Percentiles rank a stretch among this genome's conserved stretches.
Conservation (phyloP, 1,140 invertebrate species). For the Cecropterus lyciades region DNA sequence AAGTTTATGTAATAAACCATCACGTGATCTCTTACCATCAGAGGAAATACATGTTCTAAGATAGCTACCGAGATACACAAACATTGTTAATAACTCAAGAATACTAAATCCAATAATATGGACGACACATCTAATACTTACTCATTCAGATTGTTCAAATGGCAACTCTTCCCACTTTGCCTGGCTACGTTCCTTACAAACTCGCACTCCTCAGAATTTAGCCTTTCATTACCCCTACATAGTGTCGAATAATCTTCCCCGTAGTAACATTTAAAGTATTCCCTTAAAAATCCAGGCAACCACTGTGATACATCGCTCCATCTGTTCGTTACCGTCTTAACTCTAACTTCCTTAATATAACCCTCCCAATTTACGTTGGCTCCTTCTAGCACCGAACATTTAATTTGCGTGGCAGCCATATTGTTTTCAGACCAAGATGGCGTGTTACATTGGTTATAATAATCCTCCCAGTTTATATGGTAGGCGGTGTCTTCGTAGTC, state of each 20-base stretch:
- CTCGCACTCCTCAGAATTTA: conserved; percentile 80
- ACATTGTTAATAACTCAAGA: too few species aligned
- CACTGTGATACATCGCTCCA: conserved; percentile 85
- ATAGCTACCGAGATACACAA: too few species aligned
- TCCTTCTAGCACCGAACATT: conserved; percentile 88
- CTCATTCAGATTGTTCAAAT: conserved; percentile 88
- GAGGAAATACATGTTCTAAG: too few species aligned
- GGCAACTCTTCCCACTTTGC: conserved; percentile 85
- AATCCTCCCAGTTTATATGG: conserved; percentile 87
- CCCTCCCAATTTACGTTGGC: conserved; percentile 89
- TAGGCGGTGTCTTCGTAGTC: conserved; percentile 68
- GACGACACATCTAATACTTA: conserved; percentile 56
- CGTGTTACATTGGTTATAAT: conserved; percentile 89
- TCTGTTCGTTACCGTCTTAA: conserved; percentile 87
- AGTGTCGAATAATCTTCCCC: conserved; percentile 86
- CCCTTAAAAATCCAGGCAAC: conserved; percentile 85
- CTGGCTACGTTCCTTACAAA: conserved; percentile 82
- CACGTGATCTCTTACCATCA: too few species aligned
- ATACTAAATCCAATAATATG: too few species aligned
- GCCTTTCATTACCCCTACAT: conserved; percentile 81
- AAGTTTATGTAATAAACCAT: too few species aligned
- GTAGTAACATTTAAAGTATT: conserved; percentile 87
- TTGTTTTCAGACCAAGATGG: conserved; percentile 88
- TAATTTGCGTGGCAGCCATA: conserved; percentile 87
- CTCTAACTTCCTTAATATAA: conserved; percentile 87